Base-by-base conservation (phyloP, 2,113 vertebrate genomes). In the Perca flavescens region DNA sequence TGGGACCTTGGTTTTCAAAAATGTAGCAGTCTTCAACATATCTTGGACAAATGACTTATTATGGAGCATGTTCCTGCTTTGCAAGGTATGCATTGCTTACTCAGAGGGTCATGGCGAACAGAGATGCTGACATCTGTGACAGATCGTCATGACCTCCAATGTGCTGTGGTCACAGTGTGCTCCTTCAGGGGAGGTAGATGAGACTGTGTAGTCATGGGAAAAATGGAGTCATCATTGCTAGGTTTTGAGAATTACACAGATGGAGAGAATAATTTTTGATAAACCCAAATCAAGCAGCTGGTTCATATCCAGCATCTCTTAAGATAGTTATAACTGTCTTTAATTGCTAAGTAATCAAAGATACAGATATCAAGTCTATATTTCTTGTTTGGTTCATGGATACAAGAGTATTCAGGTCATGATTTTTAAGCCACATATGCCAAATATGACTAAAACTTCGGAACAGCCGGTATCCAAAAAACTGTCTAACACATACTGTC, bases 201-300 rank as follows among this genome's bases (percentile, higher is more conserved):
- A 77, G 49, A 53, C 75, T 47, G 56, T n/a, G n/a, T 36, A 40
- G 79, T 74, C 47, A 66, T 46, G 10, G 17, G 61, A 69, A 79
- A 83, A 68, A 84, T 78, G 63, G 62, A 82, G 62, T 86, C 78
- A 88, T 88, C 57, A 56, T 3, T 67, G 82, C 53, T 54, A 11
- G 56, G 19, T 74, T 66, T 71, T 52, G 66, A 78, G 43, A 79
- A 61, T 77, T 66, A 60, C 60, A 62, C 21, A 47, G 63, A 56
- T 57, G 5, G n/a, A 54, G 16, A 82, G 63, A 67, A 16, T 6
- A 21, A 8, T 21, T n/a, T 15, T 3, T 0, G 11, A 66, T 49
- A 6, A 80, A 11, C 43, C 8, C 5, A 43, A 49, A 65, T 58
- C 54, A 82, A 22, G 11, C 67, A 21, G n/a, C 36, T 57, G 36